These are phyloP conservation scores for Lissocephala sabroskyi DNA, from an alignment of 2,888 invertebrate species.

Conservation along the genomic window DNA sequence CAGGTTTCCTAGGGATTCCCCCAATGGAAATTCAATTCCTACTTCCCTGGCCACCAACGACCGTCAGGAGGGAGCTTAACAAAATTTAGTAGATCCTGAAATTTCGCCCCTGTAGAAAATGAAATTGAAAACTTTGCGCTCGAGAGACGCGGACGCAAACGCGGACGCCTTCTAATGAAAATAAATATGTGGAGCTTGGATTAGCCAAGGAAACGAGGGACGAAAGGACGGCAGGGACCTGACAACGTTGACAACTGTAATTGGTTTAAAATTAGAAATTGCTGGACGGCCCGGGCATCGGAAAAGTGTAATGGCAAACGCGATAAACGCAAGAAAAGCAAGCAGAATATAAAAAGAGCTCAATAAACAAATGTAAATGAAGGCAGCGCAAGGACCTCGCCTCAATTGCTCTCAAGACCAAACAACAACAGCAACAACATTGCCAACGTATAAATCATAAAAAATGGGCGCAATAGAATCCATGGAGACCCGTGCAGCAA, in stretches of 20 bases:
- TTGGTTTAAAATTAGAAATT: slow-evolving; percentile 54
- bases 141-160: no score
- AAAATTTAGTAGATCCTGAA: slow-evolving; percentile 38
- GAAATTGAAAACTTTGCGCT: slow-evolving; percentile 53
- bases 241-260: slow-evolving; percentile 53
- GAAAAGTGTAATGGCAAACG: no score
- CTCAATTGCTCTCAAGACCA: no score
- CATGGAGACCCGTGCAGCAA: slow-evolving; percentile 4
- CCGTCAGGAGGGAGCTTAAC: neutral
- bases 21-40: neutral
- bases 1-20: neutral
- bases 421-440: neutral
- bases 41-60: neutral
- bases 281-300: no score
- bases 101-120: no score
- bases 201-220: slow-evolving; percentile 45
- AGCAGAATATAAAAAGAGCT: no score
- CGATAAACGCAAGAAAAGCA: no score
- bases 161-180: slow-evolving; percentile 52
- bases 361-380: neutral
- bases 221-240: slow-evolving; percentile 20
- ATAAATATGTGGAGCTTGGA: slow-evolving; percentile 43
- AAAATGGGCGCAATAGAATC: neutral
- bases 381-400: neutral
- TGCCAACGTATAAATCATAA: neutral